These are phyloP conservation scores for Crossaster papposus DNA, from an alignment of 53 echinoderm and acorn worm species.

Conservation along the genomic window DNA sequence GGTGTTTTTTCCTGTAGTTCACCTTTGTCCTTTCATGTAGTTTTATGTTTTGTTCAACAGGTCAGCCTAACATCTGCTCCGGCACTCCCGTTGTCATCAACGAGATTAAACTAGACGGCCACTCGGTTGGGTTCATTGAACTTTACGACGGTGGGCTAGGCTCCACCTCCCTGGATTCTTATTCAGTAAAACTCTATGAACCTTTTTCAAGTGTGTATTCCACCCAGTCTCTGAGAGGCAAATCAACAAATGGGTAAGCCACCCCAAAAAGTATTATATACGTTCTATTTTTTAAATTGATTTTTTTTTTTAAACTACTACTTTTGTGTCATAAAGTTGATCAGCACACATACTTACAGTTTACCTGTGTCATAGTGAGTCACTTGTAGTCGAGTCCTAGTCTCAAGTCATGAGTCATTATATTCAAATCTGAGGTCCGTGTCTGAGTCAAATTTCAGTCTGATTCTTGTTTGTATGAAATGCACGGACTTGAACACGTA, in stretches of 20 bases:
- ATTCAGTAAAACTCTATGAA: conserved; percentile 38
- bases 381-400: too few species aligned
- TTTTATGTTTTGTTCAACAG: conserved; percentile 35
- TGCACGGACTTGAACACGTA: too few species aligned
- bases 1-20: too few species aligned
- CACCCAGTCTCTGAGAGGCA: conserved; percentile 2
- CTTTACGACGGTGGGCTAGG: conserved; percentile 93
- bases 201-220: not conserved
- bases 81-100: conserved; percentile 74
- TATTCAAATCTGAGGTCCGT: too few species aligned
- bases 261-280: not conserved
- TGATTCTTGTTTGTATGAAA: too few species aligned
- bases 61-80: conserved; percentile 76
- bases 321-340: too few species aligned
- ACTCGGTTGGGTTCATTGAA: conserved; percentile 76
- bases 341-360: too few species aligned
- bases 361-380: too few species aligned
- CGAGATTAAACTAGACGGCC: conserved; percentile 65
- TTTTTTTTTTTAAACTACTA: not conserved
- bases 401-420: too few species aligned
- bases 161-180: conserved; percentile 30
- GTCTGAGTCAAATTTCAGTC: too few species aligned
- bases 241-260: conserved; percentile 50
- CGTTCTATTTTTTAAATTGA: too few species aligned
- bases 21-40: not conserved